A percentile compares a stretch with the other conserved stretches of the same genome.
phyloP scores from a whole-genome alignment of 64 coral and sea anemone genomes.

The Pocillopora verrucosa region DNA sequence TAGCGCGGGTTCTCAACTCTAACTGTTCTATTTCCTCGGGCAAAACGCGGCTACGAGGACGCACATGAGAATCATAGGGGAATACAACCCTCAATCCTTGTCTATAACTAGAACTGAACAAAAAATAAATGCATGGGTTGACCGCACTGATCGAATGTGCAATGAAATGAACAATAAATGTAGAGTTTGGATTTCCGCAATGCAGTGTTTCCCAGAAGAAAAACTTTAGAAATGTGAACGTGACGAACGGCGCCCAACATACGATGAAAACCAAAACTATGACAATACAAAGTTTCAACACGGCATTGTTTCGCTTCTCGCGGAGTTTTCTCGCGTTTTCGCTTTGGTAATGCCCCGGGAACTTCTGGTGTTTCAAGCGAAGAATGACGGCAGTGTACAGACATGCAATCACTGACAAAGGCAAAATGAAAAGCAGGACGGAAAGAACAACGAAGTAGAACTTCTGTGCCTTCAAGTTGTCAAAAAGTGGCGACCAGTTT shows the following conservation, averaged over 20 bases:
- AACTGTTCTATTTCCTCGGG: not conserved
- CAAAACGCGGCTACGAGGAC: not conserved
- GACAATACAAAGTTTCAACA: constrained; percentile 21
- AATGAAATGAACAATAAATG: constrained; percentile 33
- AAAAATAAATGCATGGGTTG: constrained; percentile 43
- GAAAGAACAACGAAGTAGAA: constrained; percentile 37
- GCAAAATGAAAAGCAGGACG: constrained; percentile 5
- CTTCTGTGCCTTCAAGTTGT: constrained; percentile 4
- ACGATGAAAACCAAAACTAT: constrained; percentile 36
- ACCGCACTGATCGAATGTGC: constrained; percentile 52
- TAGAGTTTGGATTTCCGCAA: not conserved
- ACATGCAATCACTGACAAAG: constrained; percentile 1
- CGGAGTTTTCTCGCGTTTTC: constrained; percentile 29
- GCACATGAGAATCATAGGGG: not conserved
- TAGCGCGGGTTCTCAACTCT: constrained; percentile 1
- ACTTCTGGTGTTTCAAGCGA: constrained; percentile 3
- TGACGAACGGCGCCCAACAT: constrained; percentile 40
- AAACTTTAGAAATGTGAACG: constrained; percentile 38
- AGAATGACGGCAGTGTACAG: constrained; percentile 37
- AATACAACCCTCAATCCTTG: constrained; percentile 10
- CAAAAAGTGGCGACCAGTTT: not conserved
- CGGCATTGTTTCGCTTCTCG: constrained; percentile 11
- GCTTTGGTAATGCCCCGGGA: constrained; percentile 4
- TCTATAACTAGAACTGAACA: constrained; percentile 43
- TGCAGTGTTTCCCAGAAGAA: not conserved